Base-by-base conservation (phyloP, 2,888 invertebrate species). In the Neelides folsomi region DNA sequence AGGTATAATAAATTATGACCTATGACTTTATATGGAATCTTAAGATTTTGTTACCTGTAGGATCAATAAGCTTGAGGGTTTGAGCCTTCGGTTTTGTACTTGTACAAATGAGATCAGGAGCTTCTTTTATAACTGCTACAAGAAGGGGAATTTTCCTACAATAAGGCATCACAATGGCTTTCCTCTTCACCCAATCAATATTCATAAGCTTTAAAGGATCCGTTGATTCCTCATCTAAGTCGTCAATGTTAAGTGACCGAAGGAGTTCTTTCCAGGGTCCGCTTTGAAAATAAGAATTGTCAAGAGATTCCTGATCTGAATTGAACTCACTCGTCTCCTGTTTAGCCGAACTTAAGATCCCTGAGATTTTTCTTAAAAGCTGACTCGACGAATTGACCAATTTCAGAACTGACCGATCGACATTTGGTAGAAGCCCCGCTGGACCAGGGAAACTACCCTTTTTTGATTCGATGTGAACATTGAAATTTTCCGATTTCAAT, bases 381-480 rank as follows among this genome's bases (percentile, higher is more conserved):
- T 50, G 51, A 47, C 51, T 47, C 47, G 16, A 51, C 42, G 34
- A 58, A 40, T 15, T 39, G 41, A 35, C 48, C 36, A 2, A 57
- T 20, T 41, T 56, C 53, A 27, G 7, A 27, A 27, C 7, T 6
- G 35, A 38, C 8, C 34, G 35, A 1, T 42, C 38, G 13, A 60
- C 38, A n/a, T 45, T 41, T 3, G 62, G 62, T 7, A 62, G 48
- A 10, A 60, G 18, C 1, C 62, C 62, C 7, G 62, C 62, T n/a
- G 59, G 60, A 1, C 60, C 60, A 8, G 60, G 58, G 47, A 62
- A 62, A 38, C 53, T 39, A 7, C 57, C 47, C 42, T 56, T 60
- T n/a, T 42, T 40, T 6, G 47, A 10, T 10, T 47, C 47, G 6
- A 10, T n/a, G 35, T 43, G 43, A 12, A 18, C 43, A 13, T 15